A percentile compares a stretch with the other conserved stretches of the same genome.
Conservation (phyloP, 1,140 invertebrate genomes). For the Neoseiulus cucumeris region DNA sequence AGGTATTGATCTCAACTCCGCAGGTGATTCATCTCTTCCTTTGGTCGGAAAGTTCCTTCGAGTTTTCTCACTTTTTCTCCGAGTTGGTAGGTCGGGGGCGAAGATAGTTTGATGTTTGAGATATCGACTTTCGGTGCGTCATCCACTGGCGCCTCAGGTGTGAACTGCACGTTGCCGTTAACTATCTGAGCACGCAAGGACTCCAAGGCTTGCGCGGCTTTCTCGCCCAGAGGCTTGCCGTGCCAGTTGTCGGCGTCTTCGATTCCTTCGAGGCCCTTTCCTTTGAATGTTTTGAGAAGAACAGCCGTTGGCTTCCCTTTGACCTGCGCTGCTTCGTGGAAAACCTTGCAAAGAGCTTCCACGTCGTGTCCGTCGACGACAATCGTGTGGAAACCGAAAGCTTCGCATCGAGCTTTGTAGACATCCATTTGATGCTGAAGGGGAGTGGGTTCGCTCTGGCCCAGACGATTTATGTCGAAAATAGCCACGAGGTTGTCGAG, state of each 20-base stretch:
- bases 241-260: slow-evolving; percentile 92
- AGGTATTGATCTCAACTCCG: no score
- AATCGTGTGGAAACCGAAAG: slow-evolving; percentile 74
- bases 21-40: no score
- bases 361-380: slow-evolving; percentile 94
- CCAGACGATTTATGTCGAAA: slow-evolving; percentile 89
- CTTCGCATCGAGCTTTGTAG: slow-evolving; percentile 64
- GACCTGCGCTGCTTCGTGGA: slow-evolving; percentile 46
- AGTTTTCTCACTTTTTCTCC: slow-evolving; percentile 28
- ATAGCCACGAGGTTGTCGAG: slow-evolving; percentile 91
- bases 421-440: slow-evolving; percentile 77
- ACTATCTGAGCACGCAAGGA: slow-evolving; percentile 24
- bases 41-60: no score
- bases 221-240: slow-evolving; percentile 74
- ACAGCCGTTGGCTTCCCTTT: slow-evolving; percentile 75
- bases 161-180: slow-evolving; percentile 35
- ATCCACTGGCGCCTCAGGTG: slow-evolving; percentile 34
- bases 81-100: slow-evolving; percentile 60
- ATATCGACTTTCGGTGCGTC: slow-evolving; percentile 51
- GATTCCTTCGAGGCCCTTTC: slow-evolving; percentile 45
- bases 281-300: slow-evolving; percentile 89
- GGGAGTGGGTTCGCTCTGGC: slow-evolving; percentile 82
- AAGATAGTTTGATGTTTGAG: slow-evolving; percentile 47
- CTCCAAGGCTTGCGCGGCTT: slow-evolving; percentile 46
- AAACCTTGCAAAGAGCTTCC: slow-evolving; percentile 63